Percentiles rank a stretch among this genome's conserved stretches.
Evolutionary conservation across 2,797 vertebrate genomes (phyloP).

Genomic region (Euphonia xanthogaster): DNA sequence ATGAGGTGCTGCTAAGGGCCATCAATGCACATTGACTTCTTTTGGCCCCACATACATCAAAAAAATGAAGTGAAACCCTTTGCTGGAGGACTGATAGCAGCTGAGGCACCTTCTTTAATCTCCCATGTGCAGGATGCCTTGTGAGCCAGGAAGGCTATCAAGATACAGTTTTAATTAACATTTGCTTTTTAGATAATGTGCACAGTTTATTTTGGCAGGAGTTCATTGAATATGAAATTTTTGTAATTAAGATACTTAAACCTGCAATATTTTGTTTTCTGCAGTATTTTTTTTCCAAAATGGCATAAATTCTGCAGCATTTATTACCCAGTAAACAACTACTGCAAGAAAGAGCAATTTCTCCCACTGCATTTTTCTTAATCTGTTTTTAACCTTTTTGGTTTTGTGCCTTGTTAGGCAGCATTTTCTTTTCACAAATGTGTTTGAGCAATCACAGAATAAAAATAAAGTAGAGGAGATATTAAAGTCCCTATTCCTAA

Average conservation of each 20-base stretch:
- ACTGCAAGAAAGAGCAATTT: constrained; percentile 55
- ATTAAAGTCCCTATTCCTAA: not conserved
- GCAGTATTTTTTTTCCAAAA: constrained; percentile 49
- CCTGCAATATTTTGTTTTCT: constrained; percentile 72
- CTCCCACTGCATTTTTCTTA: not conserved
- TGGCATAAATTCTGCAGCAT: constrained; percentile 54
- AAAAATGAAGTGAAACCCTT: constrained; percentile 45
- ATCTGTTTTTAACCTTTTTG: not conserved
- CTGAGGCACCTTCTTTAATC: constrained; percentile 68
- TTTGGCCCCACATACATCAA: constrained; percentile 64
- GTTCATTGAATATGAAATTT: constrained; percentile 75
- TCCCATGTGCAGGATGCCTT: constrained; percentile 53
- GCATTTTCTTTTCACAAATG: not conserved
- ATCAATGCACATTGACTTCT: constrained; percentile 25
- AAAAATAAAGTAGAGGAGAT: not conserved
- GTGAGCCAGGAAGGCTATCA: constrained; percentile 69
- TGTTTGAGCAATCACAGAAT: not conserved
- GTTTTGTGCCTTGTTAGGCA: not conserved
- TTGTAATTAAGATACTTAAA: constrained; percentile 77
- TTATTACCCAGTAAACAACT: constrained; percentile 63
- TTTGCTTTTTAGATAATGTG: constrained; percentile 76
- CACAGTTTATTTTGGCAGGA: constrained; percentile 77
- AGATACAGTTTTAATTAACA: constrained; percentile 79
- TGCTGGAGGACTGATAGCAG: constrained; percentile 65
- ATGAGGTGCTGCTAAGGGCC: constrained; percentile 47